These are phyloP conservation scores for Iguana delicatissima DNA, from an alignment of 2,797 vertebrate genomes.

Conservation along the genomic window DNA sequence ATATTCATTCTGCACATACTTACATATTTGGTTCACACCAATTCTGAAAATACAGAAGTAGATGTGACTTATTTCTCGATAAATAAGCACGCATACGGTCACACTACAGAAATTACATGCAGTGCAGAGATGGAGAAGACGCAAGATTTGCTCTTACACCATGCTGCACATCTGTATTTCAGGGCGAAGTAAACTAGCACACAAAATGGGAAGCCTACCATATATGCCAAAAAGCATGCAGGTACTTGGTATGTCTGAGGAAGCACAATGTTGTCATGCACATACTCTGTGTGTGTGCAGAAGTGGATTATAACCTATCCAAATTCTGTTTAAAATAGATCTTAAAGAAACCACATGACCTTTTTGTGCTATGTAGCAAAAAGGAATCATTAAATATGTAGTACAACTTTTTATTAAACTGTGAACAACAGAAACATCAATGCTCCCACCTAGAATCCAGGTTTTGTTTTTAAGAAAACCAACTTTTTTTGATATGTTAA, in stretches of 20 bases:
- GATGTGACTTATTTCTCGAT: not conserved
- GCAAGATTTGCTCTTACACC: not conserved
- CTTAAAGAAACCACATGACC: too few relatives aligned
- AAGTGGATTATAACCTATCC: too few relatives aligned
- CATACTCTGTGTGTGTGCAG: too few relatives aligned
- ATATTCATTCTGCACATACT: not conserved
- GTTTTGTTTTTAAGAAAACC: not conserved
- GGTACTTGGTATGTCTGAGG: too few relatives aligned
- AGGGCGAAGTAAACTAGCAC: not conserved
- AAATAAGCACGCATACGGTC: not conserved
- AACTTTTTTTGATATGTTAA: slow-evolving; percentile 45
- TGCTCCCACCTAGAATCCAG: not conserved
- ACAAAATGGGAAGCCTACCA: not conserved
- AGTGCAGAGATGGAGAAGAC: not conserved
- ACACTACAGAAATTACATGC: not conserved
- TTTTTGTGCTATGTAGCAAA: not conserved
- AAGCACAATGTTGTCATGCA: too few relatives aligned
- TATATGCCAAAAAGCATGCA: not conserved
- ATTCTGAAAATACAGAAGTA: not conserved
- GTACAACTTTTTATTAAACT: not conserved
- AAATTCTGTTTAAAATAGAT: too few relatives aligned
- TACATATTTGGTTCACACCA: not conserved
- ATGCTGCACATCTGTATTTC: not conserved
- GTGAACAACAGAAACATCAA: slow-evolving; percentile 28
- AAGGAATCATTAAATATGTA: not conserved